Conservation (phyloP, 92 coral and sea anemone species). For the Nematostella vectensis region DNA sequence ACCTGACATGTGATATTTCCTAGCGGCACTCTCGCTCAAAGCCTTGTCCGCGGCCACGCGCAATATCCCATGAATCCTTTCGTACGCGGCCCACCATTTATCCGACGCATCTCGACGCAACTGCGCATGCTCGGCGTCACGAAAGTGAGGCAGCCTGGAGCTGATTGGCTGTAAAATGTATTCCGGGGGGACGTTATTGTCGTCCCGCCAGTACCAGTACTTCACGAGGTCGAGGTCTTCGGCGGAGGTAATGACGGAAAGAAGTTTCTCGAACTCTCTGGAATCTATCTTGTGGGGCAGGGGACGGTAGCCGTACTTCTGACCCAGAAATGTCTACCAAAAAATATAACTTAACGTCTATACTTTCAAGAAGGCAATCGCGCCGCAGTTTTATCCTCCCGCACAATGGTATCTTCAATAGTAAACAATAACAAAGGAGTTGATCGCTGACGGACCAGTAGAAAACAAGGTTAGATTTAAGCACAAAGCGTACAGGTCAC, state of each 20-base stretch:
- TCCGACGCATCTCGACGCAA: conserved; percentile 19
- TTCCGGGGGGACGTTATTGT: conserved; percentile 36
- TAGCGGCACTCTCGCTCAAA: conserved; percentile 7
- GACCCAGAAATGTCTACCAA: conserved; percentile 44
- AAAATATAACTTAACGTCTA: not conserved
- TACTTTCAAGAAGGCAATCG: not conserved
- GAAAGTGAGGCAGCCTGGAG: conserved; percentile 29
- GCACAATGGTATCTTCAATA: too few species aligned
- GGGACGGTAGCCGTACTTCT: conserved; percentile 51
- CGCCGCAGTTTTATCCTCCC: too few species aligned
- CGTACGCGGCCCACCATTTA: conserved; percentile 34
- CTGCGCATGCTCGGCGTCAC: conserved; percentile 18
- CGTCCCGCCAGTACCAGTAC: conserved; percentile 39
- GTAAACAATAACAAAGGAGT: not conserved
- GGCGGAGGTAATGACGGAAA: conserved; percentile 9
- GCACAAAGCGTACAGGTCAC: too few species aligned
- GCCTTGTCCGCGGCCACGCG: conserved; percentile 35
- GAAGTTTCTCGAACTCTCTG: conserved; percentile 22
- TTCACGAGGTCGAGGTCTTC: conserved; percentile 22
- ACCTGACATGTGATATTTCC: conserved; percentile 47
- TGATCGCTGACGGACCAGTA: not conserved
- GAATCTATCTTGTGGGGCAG: conserved; percentile 21
- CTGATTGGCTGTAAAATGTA: conserved; percentile 42
- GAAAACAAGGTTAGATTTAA: too few species aligned
- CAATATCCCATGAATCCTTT: conserved; percentile 17